Percentiles rank a stretch among this genome's conserved stretches.
phyloP scores from a whole-genome alignment of 2,888 invertebrate genomes.

The Ectemnius cavifrons region DNA sequence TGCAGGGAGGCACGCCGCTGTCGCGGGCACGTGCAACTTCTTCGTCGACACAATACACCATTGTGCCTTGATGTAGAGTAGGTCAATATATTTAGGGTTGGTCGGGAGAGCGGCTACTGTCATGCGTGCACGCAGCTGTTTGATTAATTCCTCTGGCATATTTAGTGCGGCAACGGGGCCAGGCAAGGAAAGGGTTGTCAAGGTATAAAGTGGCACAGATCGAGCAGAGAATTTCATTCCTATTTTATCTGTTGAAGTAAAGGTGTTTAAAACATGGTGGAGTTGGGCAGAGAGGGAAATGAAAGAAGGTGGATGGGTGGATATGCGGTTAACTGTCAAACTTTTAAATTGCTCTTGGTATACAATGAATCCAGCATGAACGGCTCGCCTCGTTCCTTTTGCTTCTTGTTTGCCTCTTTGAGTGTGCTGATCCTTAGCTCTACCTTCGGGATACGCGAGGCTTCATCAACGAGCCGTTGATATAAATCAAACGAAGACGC shows the following conservation, averaged over 20 bases:
- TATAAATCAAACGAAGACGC: constrained; percentile 64
- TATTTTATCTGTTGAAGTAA: too few relatives aligned
- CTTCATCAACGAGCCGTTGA: constrained; percentile 64
- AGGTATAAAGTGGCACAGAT: too few relatives aligned
- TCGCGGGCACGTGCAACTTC: constrained; percentile 10
- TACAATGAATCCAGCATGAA: constrained; percentile 31
- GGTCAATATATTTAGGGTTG: constrained; percentile 15
- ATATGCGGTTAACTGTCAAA: constrained; percentile 48
- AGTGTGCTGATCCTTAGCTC: constrained; percentile 16
- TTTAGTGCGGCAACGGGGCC: too few relatives aligned
- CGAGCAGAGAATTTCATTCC: too few relatives aligned
- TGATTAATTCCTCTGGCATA: background rate
- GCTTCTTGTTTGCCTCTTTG: constrained; percentile 5
- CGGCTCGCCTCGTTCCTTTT: constrained; percentile 3
- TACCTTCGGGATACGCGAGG: constrained; percentile 26
- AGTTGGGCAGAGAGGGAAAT: too few relatives aligned
- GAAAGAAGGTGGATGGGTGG: constrained; percentile 35
- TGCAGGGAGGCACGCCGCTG: too few relatives aligned
- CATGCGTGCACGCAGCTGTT: background rate
- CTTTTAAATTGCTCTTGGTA: constrained; percentile 51
- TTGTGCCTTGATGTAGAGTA: constrained; percentile 5
- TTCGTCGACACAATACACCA: constrained; percentile 8
- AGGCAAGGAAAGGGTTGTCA: too few relatives aligned
- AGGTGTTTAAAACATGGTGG: too few relatives aligned
- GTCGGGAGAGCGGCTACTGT: background rate